Base-by-base conservation (phyloP, 92 coral and sea anemone species). In the Paramuricea clavata region DNA sequence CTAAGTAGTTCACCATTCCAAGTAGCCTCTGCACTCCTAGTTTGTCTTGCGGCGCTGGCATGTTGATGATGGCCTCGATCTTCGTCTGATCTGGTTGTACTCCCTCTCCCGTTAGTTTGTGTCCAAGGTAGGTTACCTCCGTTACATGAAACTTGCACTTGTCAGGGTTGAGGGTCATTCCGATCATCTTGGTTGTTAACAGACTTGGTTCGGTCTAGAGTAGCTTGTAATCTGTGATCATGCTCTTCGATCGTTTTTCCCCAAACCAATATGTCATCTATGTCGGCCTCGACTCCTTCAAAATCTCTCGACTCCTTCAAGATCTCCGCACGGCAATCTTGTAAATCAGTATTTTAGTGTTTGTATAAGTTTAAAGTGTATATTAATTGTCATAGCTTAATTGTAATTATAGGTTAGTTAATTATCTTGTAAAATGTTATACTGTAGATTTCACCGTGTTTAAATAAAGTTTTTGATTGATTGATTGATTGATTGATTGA, bases 241-340 rank as follows among this genome's bases (percentile, higher is more conserved):
- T 89, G 95, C 43, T 92, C 92, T 28, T 89, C 69, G 17, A 82
- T 15, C 19, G 95, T 92, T 34, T 31, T 28, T 21, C 95, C 95
- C 91, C 95, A 92, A 33, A 89, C 91, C 23, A 92, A 74, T 16
- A 92, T 92, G 82, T 92, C 92, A 42, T 89, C 89, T 31, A 92
- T 89, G 62, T 92, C 91, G 17, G 91, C 89, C 35, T 92, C 91
- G 50, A 87, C 78, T 1, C 92, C 88, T 9, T 47, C 21, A 15
- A 92, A 83, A 71, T 89, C 89, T 12, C n/a, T n/a, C n/a, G n/a
- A n/a, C n/a, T n/a, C n/a, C n/a, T n/a, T n/a, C n/a, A n/a, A n/a
- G n/a, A n/a, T n/a, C n/a, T n/a, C n/a, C n/a, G n/a, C n/a, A n/a
- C n/a, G n/a, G n/a, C n/a, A n/a, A n/a, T n/a, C n/a, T n/a, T n/a